Evolutionary conservation across 2,888 invertebrate species (phyloP).

Genomic region (Parnassius apollo): DNA sequence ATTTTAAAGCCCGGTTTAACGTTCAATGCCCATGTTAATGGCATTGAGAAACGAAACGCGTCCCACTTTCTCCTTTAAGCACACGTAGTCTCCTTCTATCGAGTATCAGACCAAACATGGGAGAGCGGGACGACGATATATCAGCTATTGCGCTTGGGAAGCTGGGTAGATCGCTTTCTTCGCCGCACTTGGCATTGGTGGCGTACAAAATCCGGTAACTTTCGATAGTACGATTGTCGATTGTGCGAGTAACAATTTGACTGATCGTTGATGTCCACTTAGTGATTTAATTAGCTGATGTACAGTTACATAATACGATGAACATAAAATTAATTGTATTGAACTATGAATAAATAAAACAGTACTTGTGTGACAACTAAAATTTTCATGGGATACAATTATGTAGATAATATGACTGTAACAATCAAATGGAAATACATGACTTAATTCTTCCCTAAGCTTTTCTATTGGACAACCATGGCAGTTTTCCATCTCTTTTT

Average conservation of each 20-base stretch:
- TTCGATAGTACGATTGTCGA: slow-evolving; percentile 69
- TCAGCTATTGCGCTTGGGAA: slow-evolving; percentile 54
- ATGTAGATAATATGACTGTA: no score
- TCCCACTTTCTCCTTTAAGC: slow-evolving; percentile 81
- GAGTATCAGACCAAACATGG: slow-evolving; percentile 39
- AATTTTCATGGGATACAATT: no score
- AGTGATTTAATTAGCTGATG: slow-evolving; percentile 19
- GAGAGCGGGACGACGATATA: slow-evolving; percentile 63
- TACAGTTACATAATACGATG: slow-evolving; percentile 16
- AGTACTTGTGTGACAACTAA: no score
- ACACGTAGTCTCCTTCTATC: slow-evolving; percentile 66
- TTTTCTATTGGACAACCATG: no score
- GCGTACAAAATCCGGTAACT: slow-evolving; percentile 78
- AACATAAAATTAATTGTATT: no score
- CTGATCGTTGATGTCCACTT: slow-evolving; percentile 34
- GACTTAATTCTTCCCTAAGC: no score
- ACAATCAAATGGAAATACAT: no score
- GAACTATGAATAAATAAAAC: no score
- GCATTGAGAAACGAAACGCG: slow-evolving; percentile 78
- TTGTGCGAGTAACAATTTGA: slow-evolving; percentile 40
- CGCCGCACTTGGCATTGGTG: slow-evolving; percentile 77
- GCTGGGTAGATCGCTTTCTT: slow-evolving; percentile 76
- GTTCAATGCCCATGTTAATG: slow-evolving; percentile 78
- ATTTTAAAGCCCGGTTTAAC: slow-evolving; percentile 41
- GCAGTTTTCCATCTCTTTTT: no score